Base-by-base conservation (phyloP, 1,140 invertebrate genomes). In the Microplitis mediator region DNA sequence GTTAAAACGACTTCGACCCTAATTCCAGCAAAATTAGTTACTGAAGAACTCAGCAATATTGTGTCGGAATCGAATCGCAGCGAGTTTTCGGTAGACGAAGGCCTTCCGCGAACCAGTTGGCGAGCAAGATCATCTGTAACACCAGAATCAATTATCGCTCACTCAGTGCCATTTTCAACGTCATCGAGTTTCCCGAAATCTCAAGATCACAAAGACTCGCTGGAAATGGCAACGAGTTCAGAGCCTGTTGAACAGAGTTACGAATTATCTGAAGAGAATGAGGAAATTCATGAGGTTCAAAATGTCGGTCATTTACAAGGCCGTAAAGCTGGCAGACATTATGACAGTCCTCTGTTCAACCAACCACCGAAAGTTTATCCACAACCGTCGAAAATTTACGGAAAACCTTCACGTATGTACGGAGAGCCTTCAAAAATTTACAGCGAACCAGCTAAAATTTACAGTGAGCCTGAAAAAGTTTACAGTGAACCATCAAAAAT, bases 1-100 rank as follows among this genome's bases (percentile, higher is more conserved):
- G 51, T 71, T 13, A 76, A 73, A 0, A 71, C 75, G 9, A 69
- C 73, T 0, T 77, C 79, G 0, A 68, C 80, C 3, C 70, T 76
- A 1, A 64, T 75, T 4, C 39, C 77, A 0, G 82, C 79, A 0
- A 76, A 81, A 50, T 73, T 89, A 16, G 82, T 87, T 0, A 88
- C 87, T 0, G 88, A 89, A 73, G 86, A 89, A 36, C 78, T 84
- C 1, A 87, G 77, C 72, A 89, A 88, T 51, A 85, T 89, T 35
- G 85, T 89, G 0, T 88, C 89, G 0, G 88, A 89, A 66, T 86
- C 87, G 0, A 89, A 88, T 69, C 85, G 88, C 75, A 89, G 86
- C 72, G 88, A 89, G 63, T 89, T 91, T 71, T 87, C 83, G 9
- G 86, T 90, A 0, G 89, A 90, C 56, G 90, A 90, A 76, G 85